Evolutionary conservation across 2,888 invertebrate species (phyloP).

Genomic region (Dolomedes plantarius): DNA sequence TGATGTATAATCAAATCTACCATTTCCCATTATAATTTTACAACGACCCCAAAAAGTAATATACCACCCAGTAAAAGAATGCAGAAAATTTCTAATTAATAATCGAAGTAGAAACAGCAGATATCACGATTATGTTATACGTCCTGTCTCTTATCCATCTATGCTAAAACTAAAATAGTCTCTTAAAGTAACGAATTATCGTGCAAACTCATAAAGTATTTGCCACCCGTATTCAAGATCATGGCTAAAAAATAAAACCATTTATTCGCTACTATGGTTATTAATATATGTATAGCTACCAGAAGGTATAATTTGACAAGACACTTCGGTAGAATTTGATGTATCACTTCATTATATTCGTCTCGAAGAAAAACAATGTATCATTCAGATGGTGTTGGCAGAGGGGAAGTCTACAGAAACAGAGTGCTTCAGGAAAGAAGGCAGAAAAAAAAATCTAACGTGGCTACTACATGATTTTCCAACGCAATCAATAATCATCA

Average conservation of each 20-base stretch:
- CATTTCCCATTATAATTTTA: not conserved
- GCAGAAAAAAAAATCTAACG: no score
- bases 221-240: not conserved
- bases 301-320: not conserved
- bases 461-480: no score
- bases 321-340: conserved; percentile 23
- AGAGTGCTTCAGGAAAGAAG: not conserved
- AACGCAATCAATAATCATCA: no score
- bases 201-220: not conserved
- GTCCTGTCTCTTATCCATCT: not conserved
- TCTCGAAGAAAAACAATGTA: conserved; percentile 2
- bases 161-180: not conserved
- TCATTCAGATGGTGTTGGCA: not conserved
- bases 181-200: not conserved
- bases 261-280: not conserved
- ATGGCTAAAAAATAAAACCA: not conserved
- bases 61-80: not conserved
- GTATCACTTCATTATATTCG: conserved; percentile 24
- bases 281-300: not conserved
- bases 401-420: not conserved
- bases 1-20: no score
- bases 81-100: not conserved
- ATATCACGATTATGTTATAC: not conserved
- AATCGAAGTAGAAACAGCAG: not conserved
- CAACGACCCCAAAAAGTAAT: not conserved